Evolutionary conservation across 1,140 invertebrate genomes (phyloP).

Genomic region (Tetramorium simillimum): DNA sequence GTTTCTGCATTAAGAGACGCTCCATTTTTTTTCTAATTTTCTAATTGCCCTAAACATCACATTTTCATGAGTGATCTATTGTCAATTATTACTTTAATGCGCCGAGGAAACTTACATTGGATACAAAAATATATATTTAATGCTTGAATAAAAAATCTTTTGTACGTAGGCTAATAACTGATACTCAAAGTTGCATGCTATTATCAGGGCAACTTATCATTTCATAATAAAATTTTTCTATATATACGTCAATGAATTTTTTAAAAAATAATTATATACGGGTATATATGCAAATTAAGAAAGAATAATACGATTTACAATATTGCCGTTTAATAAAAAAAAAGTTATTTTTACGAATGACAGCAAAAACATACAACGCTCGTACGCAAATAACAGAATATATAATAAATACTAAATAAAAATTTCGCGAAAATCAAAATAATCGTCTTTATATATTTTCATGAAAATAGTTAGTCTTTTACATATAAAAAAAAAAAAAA

Average conservation of each 20-base stretch:
- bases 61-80: background rate
- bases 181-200: background rate
- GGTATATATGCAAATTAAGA: background rate
- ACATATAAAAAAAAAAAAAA: background rate
- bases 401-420: constrained; percentile 4
- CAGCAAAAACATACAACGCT: background rate
- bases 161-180: background rate
- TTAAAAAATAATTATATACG: background rate
- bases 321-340: background rate
- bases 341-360: background rate
- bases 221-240: constrained; percentile 8
- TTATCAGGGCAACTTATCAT: background rate
- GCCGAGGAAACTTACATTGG: background rate
- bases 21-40: constrained; percentile 1
- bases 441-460: constrained; percentile 11
- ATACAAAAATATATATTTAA: background rate
- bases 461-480: constrained; percentile 20
- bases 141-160: background rate
- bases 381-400: background rate
- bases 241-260: background rate
- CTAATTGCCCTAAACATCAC: background rate
- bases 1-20: background rate
- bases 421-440: constrained; percentile 5
- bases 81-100: background rate
- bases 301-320: background rate